Evolutionary conservation across 2,113 vertebrate genomes (phyloP), one percentile per base, ranked within the genome.

Genomic region (Sceloporus tristichus): DNA sequence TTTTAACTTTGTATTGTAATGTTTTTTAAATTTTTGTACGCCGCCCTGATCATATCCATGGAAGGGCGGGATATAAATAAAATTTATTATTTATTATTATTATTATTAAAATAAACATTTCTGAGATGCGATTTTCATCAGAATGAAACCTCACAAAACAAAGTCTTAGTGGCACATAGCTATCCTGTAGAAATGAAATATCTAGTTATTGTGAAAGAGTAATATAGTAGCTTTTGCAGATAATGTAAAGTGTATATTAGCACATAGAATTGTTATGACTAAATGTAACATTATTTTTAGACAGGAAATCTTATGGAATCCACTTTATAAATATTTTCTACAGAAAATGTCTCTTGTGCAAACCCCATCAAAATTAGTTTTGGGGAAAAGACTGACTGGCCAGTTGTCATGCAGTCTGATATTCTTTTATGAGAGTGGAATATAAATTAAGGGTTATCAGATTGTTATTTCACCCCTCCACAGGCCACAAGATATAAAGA

Each of bases 221-320:
- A n/a, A 81, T n/a, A 81, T n/a, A 9, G 66, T 19, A 71, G 29
- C 29, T 71, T 71, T 54, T 40, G 40, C 21, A 62, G 56, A 62
- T 38, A 34, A 34, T 1, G 1, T 34, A n/a, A 81, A 81, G 23
- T 19, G 23, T 81, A 81, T 38, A 66, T 42, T 71, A 18, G 9
- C 10, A 53, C 42, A 34, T 27, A 73, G 18, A 27, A 5, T 13
- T 21, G 53, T 73, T 84, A 73, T n/a, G n/a, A 34, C n/a, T 73
- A 84, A 74, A 84, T 84, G 70, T 29, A 75, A 27, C 14, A 25
- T 34, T 27, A 71, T 59, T 75, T 83, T 83, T 66, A 82, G 42
- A 65, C 5, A 74, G 23, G 34, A 85, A 21, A 62, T 85, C 14
- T 23, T 34, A 75, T 85, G 56, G 74, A 77, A 3, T 74, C n/a